Evolutionary conservation across 1,140 invertebrate genomes (phyloP), one percentile per base, ranked within the genome.

Genomic region (Brachionus paranguensis): DNA sequence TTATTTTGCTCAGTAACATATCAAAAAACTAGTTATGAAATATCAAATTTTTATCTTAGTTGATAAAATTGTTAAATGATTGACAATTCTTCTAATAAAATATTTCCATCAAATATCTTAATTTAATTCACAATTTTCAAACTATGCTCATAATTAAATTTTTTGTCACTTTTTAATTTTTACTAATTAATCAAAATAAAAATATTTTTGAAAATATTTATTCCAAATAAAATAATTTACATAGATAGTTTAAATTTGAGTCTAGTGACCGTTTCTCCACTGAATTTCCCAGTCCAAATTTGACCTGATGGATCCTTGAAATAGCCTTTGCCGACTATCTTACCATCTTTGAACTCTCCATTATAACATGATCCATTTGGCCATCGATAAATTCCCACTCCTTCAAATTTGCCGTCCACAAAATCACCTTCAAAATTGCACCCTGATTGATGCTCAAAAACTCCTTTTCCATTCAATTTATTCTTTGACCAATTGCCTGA

Each of bases 181-280:
- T 37, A 37, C 7, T 37, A 7, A 37, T 37, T 37, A 7, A 6
- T 7, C 0, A 37, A 37, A 37, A 37, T 7, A 37, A 37, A 37
- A 37, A 37, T 37, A 37, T 37, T 37, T 37, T 37, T 37, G 2
- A 37, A 50, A 76, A 27, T 12, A n/a, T 76, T 53, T 50, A 29
- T 50, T 76, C 12, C 47, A 43, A 37, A 37, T 37, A 72, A 72
- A 72, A 20, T 47, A 79, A 79, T 60, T 64, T 68, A 81, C 78
- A 81, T 81, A 11, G 17, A 64, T 14, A 81, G 29, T 81, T 81
- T 81, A 37, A 64, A 81, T 81, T 81, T 81, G 33, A 81, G 78
- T 81, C 33, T 41, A 24, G n/a, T 20, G 5, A 37, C 41, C 11
- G 78, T 11, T 27, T 81, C 78, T 14, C 78, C 78, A 64, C 64